phyloP scores from a whole-genome alignment of 2,113 vertebrate species.

The Ibidorhyncha struthersii region DNA sequence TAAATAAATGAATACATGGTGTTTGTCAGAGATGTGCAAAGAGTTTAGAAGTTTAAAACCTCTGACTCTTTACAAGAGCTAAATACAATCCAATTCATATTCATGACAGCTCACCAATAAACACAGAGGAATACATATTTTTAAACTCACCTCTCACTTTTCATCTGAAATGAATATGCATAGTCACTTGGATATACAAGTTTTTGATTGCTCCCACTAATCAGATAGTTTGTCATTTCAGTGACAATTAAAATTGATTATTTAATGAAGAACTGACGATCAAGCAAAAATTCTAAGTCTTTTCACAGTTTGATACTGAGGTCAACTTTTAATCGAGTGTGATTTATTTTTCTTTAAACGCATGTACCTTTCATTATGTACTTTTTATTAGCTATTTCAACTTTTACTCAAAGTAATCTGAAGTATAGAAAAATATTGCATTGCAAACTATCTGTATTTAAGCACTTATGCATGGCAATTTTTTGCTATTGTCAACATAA shows the following conservation, averaged over 20 bases:
- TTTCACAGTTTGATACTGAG: neutral
- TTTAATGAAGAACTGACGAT: neutral
- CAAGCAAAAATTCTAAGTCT: neutral
- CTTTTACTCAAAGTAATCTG: neutral
- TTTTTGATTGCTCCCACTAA: neutral
- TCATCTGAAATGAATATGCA: neutral
- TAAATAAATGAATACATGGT: neutral
- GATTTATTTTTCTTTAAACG: neutral
- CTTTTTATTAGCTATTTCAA: neutral
- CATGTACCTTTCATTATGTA: neutral
- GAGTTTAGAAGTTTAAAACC: neutral
- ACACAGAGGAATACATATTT: neutral
- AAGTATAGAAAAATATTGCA: neutral
- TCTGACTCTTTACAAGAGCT: neutral
- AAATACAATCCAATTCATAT: neutral
- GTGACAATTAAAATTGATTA: neutral
- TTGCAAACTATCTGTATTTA: neutral
- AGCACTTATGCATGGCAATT: neutral
- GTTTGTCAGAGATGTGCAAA: neutral
- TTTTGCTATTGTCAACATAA: conserved; percentile 3
- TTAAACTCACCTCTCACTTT: neutral
- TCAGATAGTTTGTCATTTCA: neutral
- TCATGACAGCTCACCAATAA: neutral
- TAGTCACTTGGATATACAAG: neutral
- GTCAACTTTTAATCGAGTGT: neutral